Percentiles rank a stretch among this genome's conserved stretches.
Evolutionary conservation across 2,888 invertebrate genomes (phyloP).

Genomic region (Hydrotaea cyrtoneurina): DNA sequence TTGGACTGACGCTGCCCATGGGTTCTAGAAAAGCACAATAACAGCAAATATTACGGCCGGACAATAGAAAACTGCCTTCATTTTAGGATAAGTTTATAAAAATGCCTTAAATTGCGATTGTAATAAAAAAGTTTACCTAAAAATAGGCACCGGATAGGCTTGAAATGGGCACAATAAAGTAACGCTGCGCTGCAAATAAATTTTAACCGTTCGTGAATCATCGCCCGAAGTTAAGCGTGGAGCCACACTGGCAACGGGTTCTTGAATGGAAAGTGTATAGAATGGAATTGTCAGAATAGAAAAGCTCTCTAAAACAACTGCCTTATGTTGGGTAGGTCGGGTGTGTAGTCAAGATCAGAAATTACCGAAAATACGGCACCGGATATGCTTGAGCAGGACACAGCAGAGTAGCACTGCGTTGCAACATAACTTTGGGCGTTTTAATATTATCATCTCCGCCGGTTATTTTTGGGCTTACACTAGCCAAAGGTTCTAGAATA

Average conservation of each 20-base stretch:
- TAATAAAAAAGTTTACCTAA: constrained; percentile 83
- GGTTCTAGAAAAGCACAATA: constrained; percentile 81
- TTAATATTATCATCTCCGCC: constrained; percentile 83
- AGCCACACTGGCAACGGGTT: constrained; percentile 82
- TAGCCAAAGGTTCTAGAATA: constrained; percentile 81
- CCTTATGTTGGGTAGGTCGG: constrained; percentile 74
- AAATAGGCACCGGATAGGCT: constrained; percentile 86
- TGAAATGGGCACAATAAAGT: constrained; percentile 85
- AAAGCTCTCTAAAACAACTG: constrained; percentile 70
- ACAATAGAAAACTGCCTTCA: not conserved
- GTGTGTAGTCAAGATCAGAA: not conserved
- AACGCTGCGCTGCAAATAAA: constrained; percentile 80
- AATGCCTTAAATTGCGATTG: not conserved
- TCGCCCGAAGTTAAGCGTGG: constrained; percentile 87
- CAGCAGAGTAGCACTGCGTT: constrained; percentile 84
- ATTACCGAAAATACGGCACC: constrained; percentile 87
- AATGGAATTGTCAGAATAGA: not conserved
- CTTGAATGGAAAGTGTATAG: constrained; percentile 72
- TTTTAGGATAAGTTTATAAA: not conserved
- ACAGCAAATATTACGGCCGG: too few relatives aligned
- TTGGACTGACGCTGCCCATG: constrained; percentile 84
- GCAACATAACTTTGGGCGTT: constrained; percentile 79
- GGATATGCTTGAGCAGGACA: constrained; percentile 90
- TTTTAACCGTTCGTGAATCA: constrained; percentile 82
- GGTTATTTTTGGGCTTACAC: constrained; percentile 85